Evolutionary conservation across 2,797 vertebrate species (phyloP).

Genomic region (Etheostoma perlongum): DNA sequence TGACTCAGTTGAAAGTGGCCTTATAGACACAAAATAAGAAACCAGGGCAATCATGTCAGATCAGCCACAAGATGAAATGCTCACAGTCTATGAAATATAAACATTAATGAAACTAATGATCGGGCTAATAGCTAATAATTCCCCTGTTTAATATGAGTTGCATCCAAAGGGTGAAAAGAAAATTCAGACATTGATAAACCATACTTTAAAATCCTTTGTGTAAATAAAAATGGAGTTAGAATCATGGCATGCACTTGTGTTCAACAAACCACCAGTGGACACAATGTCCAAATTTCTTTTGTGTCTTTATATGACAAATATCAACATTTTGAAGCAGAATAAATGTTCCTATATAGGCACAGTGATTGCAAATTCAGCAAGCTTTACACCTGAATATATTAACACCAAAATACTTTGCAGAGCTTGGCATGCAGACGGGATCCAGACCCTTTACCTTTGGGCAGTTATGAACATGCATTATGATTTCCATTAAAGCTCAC

Average conservation of each 20-base stretch:
- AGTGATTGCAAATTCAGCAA: conserved; percentile 18
- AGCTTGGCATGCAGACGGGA: conserved; percentile 53
- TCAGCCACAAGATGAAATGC: conserved; percentile 17
- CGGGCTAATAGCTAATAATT: neutral
- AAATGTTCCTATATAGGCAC: neutral
- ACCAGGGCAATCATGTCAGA: conserved; percentile 32
- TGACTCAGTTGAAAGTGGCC: conserved; percentile 52
- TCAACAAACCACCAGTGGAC: neutral
- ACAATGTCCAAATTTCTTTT: neutral
- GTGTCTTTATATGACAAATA: neutral
- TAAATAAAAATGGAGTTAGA: neutral
- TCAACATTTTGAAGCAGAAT: neutral
- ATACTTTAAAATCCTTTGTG: neutral
- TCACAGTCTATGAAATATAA: conserved; percentile 21
- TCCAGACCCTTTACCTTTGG: conserved; percentile 59
- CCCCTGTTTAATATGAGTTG: neutral
- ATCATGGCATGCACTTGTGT: neutral
- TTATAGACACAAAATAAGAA: conserved; percentile 45
- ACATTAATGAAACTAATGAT: neutral
- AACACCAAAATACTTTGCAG: conserved; percentile 28
- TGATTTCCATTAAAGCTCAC: conserved; percentile 84
- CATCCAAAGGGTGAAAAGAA: neutral
- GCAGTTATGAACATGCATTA: conserved; percentile 82
- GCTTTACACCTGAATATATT: conserved; percentile 35
- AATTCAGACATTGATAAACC: neutral